Evolutionary conservation across 2,888 invertebrate species (phyloP).

Genomic region (Acanthopleura granulata): DNA sequence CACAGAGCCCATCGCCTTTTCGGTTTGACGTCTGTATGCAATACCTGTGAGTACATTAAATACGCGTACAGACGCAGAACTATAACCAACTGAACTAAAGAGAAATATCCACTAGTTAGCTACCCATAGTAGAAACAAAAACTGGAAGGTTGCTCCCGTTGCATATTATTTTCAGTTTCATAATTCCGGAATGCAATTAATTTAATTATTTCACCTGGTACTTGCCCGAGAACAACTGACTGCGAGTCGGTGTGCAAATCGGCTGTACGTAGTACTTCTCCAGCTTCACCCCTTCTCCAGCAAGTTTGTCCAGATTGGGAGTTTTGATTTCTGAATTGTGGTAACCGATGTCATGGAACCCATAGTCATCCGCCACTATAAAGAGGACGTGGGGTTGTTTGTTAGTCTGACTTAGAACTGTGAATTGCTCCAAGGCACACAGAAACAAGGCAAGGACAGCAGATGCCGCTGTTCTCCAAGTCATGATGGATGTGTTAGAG

Average conservation of each 20-base stretch:
- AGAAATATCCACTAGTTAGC: too few relatives aligned
- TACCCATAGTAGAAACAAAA: too few relatives aligned
- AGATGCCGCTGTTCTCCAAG: too few relatives aligned
- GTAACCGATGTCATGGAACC: slow-evolving; percentile 64
- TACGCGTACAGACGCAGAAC: too few relatives aligned
- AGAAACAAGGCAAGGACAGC: not conserved
- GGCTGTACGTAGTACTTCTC: slow-evolving; percentile 67
- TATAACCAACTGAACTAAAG: too few relatives aligned
- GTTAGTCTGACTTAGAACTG: not conserved
- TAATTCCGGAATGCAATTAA: slow-evolving; percentile 51
- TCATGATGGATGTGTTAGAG: too few relatives aligned
- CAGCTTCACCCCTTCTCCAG: slow-evolving; percentile 53
- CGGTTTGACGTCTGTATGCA: too few relatives aligned
- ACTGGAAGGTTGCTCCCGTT: too few relatives aligned
- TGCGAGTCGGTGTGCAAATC: slow-evolving; percentile 63
- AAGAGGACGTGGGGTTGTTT: slow-evolving; percentile 56
- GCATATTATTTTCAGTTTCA: slow-evolving; percentile 61
- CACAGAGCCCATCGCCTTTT: too few relatives aligned
- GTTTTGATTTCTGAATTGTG: slow-evolving; percentile 61
- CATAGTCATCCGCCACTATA: slow-evolving; percentile 64
- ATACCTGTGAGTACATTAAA: too few relatives aligned
- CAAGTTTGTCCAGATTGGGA: slow-evolving; percentile 56
- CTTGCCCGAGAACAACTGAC: slow-evolving; percentile 61
- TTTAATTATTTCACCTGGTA: slow-evolving; percentile 52
- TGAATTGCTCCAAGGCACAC: not conserved